Evolutionary conservation across 2,888 invertebrate species (phyloP).

Genomic region (Acronicta psi): DNA sequence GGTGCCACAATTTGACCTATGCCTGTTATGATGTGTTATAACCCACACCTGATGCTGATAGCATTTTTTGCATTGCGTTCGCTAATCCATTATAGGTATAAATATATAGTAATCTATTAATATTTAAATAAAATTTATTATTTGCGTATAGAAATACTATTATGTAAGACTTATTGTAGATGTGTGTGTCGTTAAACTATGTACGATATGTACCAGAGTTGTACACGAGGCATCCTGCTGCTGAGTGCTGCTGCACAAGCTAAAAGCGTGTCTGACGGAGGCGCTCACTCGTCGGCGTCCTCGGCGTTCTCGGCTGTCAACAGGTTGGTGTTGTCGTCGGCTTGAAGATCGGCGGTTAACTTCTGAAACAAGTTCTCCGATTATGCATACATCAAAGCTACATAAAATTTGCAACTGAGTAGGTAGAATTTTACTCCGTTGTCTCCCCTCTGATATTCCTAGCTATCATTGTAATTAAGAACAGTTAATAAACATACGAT

Average conservation of each 20-base stretch:
- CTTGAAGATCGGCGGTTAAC: constrained; percentile 81
- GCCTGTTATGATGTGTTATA: constrained; percentile 24
- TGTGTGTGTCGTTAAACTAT: constrained; percentile 45
- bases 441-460: too few species aligned
- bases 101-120: constrained; percentile 50
- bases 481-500: neutral
- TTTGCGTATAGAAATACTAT: constrained; percentile 34
- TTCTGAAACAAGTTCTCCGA: constrained; percentile 70
- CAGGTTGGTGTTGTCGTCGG: constrained; percentile 85
- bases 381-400: constrained; percentile 28
- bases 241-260: constrained; percentile 68
- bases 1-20: constrained; percentile 41
- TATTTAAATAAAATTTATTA: constrained; percentile 40
- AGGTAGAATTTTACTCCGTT: too few species aligned
- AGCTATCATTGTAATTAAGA: neutral
- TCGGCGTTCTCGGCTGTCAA: constrained; percentile 85
- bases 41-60: constrained; percentile 24
- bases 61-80: constrained; percentile 36
- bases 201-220: constrained; percentile 63
- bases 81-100: constrained; percentile 47
- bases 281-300: constrained; percentile 79
- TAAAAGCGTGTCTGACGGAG: constrained; percentile 59
- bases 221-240: constrained; percentile 72
- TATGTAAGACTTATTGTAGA: constrained; percentile 32
- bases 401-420: constrained; percentile 2